Evolutionary conservation across 1,140 invertebrate species (phyloP).

Genomic region (Helicoverpa armigera): DNA sequence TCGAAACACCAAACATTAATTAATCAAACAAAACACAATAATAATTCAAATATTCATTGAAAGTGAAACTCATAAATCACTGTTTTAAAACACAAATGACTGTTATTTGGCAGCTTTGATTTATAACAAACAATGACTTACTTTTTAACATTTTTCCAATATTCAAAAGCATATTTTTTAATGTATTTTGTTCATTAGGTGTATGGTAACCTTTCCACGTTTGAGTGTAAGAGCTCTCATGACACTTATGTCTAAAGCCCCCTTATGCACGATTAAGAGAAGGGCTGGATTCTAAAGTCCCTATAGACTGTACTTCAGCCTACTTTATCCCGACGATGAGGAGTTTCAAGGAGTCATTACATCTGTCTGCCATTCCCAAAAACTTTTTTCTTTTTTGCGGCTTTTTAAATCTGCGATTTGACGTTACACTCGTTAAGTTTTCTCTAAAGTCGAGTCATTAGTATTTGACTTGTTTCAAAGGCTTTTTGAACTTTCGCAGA

Average conservation of each 20-base stretch:
- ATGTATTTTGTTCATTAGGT: neutral
- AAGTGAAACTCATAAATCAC: constrained; percentile 4
- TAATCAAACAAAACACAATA: neutral
- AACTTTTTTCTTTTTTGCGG: neutral
- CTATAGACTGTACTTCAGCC: constrained; percentile 22
- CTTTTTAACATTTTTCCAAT: no score
- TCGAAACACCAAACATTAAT: neutral
- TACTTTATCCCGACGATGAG: constrained; percentile 13
- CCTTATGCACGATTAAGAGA: constrained; percentile 35
- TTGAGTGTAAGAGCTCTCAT: constrained; percentile 1
- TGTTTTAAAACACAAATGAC: neutral
- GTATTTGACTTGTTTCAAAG: constrained; percentile 30
- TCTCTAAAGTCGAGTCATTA: constrained; percentile 25
- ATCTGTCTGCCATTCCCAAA: constrained; percentile 12
- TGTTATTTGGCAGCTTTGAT: neutral
- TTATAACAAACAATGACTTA: neutral
- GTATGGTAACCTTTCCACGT: constrained; percentile 28
- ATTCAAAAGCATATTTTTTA: neutral
- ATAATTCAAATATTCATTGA: neutral
- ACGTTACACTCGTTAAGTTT: constrained; percentile 5
- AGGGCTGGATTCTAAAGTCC: constrained; percentile 14
- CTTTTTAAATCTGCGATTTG: neutral
- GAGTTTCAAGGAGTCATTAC: constrained; percentile 21
- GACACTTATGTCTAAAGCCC: constrained; percentile 30
- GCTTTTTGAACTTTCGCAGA: constrained; percentile 22